Evolutionary conservation across 2,113 vertebrate genomes (phyloP).

Genomic region (Crocuta crocuta): DNA sequence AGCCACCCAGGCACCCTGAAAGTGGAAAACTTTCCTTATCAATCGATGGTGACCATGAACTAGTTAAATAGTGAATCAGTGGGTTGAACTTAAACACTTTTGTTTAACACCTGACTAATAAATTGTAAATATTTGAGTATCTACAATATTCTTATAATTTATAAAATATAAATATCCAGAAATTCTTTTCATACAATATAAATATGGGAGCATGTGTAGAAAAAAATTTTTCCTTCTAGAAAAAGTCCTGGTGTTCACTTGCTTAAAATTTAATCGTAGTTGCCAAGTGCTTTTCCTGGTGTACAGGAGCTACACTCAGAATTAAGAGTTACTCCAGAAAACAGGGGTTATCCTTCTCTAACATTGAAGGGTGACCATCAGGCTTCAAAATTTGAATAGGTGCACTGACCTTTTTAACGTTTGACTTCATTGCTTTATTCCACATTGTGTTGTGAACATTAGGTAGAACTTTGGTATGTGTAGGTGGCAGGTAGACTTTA

Average conservation of each 20-base stretch:
- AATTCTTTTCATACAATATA: constrained; percentile 12
- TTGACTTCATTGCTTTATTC: constrained; percentile 4
- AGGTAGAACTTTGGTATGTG: not conserved
- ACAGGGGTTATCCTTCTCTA: not conserved
- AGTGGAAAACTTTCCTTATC: constrained; percentile 33
- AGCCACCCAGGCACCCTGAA: not conserved
- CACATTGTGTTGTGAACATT: not conserved
- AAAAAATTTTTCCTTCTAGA: not conserved
- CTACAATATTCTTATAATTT: not conserved
- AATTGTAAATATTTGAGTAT: not conserved
- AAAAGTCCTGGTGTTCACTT: not conserved
- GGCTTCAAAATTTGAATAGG: constrained; percentile 8
- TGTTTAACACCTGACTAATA: not conserved
- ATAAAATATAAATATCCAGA: not conserved
- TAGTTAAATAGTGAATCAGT: not conserved
- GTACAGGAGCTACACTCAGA: not conserved
- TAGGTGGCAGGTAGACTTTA: not conserved
- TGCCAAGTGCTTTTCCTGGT: not conserved
- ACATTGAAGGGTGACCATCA: not conserved
- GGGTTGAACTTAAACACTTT: not conserved
- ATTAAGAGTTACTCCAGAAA: not conserved
- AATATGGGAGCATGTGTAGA: not conserved
- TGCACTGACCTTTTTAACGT: not conserved
- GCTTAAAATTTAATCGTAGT: not conserved
- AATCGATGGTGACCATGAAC: not conserved